A percentile compares a stretch with the other conserved stretches of the same genome.
phyloP scores from a whole-genome alignment of 2,888 invertebrate genomes.

The Temnothorax unifasciatus region DNA sequence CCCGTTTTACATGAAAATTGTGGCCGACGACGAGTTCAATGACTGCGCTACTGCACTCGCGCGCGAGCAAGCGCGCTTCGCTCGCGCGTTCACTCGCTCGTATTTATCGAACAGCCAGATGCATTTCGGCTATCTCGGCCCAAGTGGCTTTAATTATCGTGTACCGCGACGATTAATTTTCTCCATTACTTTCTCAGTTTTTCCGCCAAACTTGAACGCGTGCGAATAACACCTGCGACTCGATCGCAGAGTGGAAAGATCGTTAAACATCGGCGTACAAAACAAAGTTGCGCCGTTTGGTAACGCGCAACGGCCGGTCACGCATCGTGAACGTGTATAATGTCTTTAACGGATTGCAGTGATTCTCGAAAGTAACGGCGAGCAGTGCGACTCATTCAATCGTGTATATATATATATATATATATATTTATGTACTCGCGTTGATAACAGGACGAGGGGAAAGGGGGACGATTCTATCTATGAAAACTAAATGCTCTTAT shows the following conservation, averaged over 20 bases:
- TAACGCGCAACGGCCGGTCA: conserved; percentile 50
- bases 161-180: conserved; percentile 2
- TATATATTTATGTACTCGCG: background rate
- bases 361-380: conserved; percentile 58
- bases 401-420: too few species aligned
- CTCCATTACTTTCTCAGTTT: conserved; percentile 1
- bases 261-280: conserved; percentile 29
- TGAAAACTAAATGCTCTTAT: background rate
- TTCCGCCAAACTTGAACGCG: background rate
- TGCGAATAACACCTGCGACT: conserved; percentile 4
- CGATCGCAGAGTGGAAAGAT: conserved; percentile 9
- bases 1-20: conserved; percentile 63
- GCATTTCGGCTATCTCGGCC: background rate
- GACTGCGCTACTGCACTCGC: conserved; percentile 51
- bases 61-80: background rate
- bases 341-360: conserved; percentile 57
- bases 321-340: conserved; percentile 57
- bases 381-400: conserved; percentile 51
- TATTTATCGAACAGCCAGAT: conserved; percentile 36
- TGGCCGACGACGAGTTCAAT: conserved; percentile 52
- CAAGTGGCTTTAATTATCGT: conserved; percentile 27
- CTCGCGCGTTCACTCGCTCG: conserved; percentile 30
- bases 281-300: conserved; percentile 50
- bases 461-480: background rate
- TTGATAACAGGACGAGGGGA: conserved; percentile 6